A percentile compares a stretch with the other conserved stretches of the same genome.
These are phyloP conservation scores for Hemiscyllium ocellatum DNA, from an alignment of 2,113 vertebrate species.

Conservation along the genomic window DNA sequence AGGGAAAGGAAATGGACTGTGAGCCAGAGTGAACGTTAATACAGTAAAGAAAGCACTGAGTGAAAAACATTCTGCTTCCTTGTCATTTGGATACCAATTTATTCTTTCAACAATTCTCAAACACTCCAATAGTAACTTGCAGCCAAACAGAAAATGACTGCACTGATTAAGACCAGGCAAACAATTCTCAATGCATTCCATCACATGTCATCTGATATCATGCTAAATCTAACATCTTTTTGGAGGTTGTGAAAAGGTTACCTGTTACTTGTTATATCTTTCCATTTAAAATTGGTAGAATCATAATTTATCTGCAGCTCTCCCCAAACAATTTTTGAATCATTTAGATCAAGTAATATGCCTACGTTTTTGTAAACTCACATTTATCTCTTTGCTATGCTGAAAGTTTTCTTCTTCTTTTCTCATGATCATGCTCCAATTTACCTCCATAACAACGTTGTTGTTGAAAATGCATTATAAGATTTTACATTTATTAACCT, in stretches of 20 bases:
- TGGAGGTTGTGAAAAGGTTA: background rate
- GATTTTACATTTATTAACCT: background rate
- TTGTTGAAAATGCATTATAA: background rate
- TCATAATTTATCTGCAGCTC: background rate
- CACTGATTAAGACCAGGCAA: slow-evolving; percentile 2
- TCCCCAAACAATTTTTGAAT: background rate
- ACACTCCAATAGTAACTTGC: background rate
- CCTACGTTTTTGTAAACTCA: background rate
- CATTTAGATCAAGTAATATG: too few relatives aligned
- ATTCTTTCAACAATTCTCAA: background rate
- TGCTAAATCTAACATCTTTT: background rate
- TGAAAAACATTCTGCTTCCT: background rate
- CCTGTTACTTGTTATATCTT: background rate
- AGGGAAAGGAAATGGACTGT: slow-evolving; percentile 5
- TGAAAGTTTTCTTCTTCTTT: background rate
- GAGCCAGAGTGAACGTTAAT: background rate
- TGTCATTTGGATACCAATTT: slow-evolving; percentile 5
- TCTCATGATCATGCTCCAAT: background rate
- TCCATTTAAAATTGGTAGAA: background rate
- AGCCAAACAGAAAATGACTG: background rate
- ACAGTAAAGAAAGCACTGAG: background rate
- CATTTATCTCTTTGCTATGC: background rate
- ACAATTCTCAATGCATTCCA: background rate
- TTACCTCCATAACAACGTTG: background rate
- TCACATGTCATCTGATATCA: background rate